Base-by-base conservation (phyloP, 37 sponge, comb jelly and placozoan genomes). In the Aplysina aerophoba region DNA sequence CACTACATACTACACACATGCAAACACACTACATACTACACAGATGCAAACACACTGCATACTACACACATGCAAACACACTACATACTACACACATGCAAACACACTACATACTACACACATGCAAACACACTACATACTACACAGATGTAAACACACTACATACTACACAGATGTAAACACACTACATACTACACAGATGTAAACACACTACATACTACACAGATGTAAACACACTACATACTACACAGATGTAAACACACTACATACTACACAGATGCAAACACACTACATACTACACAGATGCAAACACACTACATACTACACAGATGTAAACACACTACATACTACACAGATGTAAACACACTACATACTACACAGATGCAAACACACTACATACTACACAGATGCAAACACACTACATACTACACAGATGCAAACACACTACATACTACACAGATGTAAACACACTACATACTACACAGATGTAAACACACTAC, bases 231-330 rank as follows among this genome's bases (percentile, higher is more conserved):
- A 25, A 68, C 71, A 68, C 25, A 68, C 71, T 16, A 2, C 31
- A 31, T 16, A 31, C 31, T 19, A 15, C 71, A 68, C 71, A 68
- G 3, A 25, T 31, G 25, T 31, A 68, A 0, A 68, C 71, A 68
- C 71, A 68, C 71, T 16, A 31, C 31, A 16, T 16, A 31, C 31
- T 31, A n/a, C 71, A 68, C 71, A 68, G 30, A 68, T 1, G 25
- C 71, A 68, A 25, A 68, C 71, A 68, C 71, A 68, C 71, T n/a
- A 68, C 25, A 68, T 31, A 68, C 71, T n/a, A 68, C 71, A 68
- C 71, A 68, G 3, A 68, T 31, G 25, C 71, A 68, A 25, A 68
- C 71, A 68, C 25, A 68, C 71, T 16, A 31, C 31, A 36, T 16
- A 16, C 35, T n/a, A 4, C 27, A 27, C 35, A 17, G 15, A n/a